phyloP scores from a whole-genome alignment of 1,140 invertebrate genomes.

The Bombyx mori region ASM3026992v2 NC_085118.1:5666501-5667000 shows the following conservation, averaged over 20 bases:
- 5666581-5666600: conserved; percentile 26
- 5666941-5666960: no score
- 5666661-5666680: conserved; percentile 43
- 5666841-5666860: neutral
- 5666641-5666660: conserved; percentile 43
- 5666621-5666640: conserved; percentile 60
- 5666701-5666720: conserved; percentile 3
- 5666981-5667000: no score
- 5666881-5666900: no score
- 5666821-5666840: neutral
- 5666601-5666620: conserved; percentile 62
- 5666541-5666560: no score
- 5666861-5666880: neutral
- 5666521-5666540: no score
- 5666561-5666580: neutral
- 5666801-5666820: neutral
- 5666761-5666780: neutral
- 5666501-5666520: no score
- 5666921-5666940: no score
- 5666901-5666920: no score
- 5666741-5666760: conserved; percentile 3
- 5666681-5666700: conserved; percentile 41
- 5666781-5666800: neutral
- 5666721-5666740: conserved; percentile 12
- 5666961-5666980: no score